Base-by-base conservation (phyloP, 1,140 invertebrate species). In the Trachymyrmex septentrionalis region DNA sequence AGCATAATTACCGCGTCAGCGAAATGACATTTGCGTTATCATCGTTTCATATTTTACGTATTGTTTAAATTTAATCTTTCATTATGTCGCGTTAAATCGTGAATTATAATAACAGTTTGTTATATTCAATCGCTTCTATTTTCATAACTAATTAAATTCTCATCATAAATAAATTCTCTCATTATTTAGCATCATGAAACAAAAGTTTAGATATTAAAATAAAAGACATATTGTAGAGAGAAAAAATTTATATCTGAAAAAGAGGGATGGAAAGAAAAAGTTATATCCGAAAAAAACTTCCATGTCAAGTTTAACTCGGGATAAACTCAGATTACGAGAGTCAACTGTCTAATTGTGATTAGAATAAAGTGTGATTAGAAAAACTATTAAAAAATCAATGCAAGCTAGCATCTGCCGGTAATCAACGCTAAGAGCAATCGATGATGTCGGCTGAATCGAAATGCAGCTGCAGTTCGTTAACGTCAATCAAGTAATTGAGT, bases 371-470 rank as follows among this genome's bases (percentile, higher is more conserved):
- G n/a, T 19, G 80, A 61, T 38, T 84, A 50, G 57, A 44, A 57
- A 2, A 84, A 38, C 38, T 61, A 75, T 67, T 64, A 55, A 50
- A 86, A 88, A 92, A 92, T 92, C 88, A 44, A 91, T 92, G 73
- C 64, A 27, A 7, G 12, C 53, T 5, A 24, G 63, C 91, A 92
- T 92, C 91, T 92, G 91, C 55, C 53, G 34, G 66, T 78, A 90
- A 91, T 92, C 87, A 92, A n/a, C 72, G 66, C 59, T 87, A 84
- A 85, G 55, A 86, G 67, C 72, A 59, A 84, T 81, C 66, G 48
- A 50, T n/a, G 21, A 27, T 57, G 63, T 75, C 59, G 71, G 88
- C 38, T 55, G 19, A 76, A 27, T n/a, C 57, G 72, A 88, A 84
- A 61, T 87, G 67, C 90, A 91, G 90, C 90, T 91, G 90, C 63